Conservation (phyloP, 2,888 invertebrate genomes). For the Cerastis leucographa region DNA sequence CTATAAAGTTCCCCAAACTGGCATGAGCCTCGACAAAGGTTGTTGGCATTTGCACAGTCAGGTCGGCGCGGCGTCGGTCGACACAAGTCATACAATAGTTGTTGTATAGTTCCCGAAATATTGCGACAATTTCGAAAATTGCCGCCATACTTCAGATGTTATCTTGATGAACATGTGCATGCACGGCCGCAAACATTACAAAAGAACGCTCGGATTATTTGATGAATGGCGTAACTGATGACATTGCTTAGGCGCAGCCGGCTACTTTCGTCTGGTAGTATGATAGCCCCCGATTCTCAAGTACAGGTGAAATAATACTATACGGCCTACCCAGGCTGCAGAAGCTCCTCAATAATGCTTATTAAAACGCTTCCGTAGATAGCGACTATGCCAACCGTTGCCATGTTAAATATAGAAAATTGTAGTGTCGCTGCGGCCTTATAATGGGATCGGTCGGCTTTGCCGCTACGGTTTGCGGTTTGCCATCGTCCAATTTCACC, state of each 20-base stretch:
- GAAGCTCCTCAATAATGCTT: background rate
- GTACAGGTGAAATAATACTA: no score
- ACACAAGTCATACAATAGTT: slow-evolving; percentile 37
- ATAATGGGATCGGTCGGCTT: background rate
- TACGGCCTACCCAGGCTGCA: no score
- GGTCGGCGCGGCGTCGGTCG: slow-evolving; percentile 2
- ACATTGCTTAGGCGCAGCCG: background rate
- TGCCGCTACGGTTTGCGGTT: background rate
- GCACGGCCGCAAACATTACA: slow-evolving; percentile 16
- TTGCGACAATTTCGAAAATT: slow-evolving; percentile 39
- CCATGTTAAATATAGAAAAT: background rate
- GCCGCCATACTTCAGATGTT: slow-evolving; percentile 44
- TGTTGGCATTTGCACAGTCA: slow-evolving; percentile 30
- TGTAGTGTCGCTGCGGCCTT: background rate
- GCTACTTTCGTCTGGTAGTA: background rate
- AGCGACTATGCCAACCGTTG: background rate
- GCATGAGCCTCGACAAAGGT: slow-evolving; percentile 39
- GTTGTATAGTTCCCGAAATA: slow-evolving; percentile 46
- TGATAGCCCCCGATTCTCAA: background rate
- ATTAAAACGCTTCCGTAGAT: background rate
- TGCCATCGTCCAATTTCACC: background rate
- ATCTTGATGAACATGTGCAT: slow-evolving; percentile 42
- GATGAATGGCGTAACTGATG: slow-evolving; percentile 23
- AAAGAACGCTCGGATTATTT: slow-evolving; percentile 20
- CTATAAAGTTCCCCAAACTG: slow-evolving; percentile 10